Base-by-base conservation (phyloP, 2,888 invertebrate species). In the Polietes domitor region DNA sequence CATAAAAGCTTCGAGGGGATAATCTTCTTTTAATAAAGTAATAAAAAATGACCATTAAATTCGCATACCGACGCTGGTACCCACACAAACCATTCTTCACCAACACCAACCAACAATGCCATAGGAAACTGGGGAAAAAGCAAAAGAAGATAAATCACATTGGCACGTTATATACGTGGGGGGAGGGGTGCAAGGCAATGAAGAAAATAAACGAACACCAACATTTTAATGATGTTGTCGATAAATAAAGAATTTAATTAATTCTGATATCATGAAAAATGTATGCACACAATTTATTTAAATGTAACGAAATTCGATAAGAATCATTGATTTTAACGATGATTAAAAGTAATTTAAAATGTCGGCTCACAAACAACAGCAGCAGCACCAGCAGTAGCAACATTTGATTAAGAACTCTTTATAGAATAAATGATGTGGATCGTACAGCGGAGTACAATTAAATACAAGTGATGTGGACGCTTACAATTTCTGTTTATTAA, bases 171-270 rank as follows among this genome's bases (percentile, higher is more conserved):
- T 28, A 55, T 2, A 21, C 0, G 55, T 2, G 21, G 55, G 32
- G 32, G 32, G 32, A 32, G 32, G 32, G 9, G 32, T 6, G 32
- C 32, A 32, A 53, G 53, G 19, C 17, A 41, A 37, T 17, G 5
- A 21, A 41, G 21, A 0, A 65, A 65, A 65, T 21, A 32, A 61
- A 32, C n/a, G 37, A 65, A 41, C 37, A 65, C n/a, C n/a, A 65
- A 41, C 41, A 65, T 37, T 65, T 41, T 65, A 65, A 65, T 65
- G 65, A 65, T 65, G 63, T 17, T 65, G 41, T 41, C 65, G 21
- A 65, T 65, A 65, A 65, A 65, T 65, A 65, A 65, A 19, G 65
- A 65, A 65, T 65, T 65, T 65, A 65, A 65, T 65, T 65, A 65
- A 65, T 65, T 65, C 10, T 21, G 37, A 21, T 65, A 41, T 37